These are phyloP conservation scores for Apeira syringaria DNA, from an alignment of 2,888 invertebrate species.

Conservation along the genomic window DNA sequence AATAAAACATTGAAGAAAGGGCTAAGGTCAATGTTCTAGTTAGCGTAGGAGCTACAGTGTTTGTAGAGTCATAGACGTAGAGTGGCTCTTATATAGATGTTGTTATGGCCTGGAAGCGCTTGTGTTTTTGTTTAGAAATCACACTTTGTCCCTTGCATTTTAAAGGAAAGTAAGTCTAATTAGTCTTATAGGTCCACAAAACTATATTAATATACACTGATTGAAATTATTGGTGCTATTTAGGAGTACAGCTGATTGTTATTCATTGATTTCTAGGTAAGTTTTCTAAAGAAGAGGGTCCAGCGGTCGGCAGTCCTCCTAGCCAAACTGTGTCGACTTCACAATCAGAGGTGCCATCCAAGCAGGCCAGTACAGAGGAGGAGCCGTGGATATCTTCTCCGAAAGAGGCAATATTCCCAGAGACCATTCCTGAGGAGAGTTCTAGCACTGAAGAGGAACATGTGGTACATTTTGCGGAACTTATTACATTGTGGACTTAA, in stretches of 20 bases:
- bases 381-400: conserved; percentile 94
- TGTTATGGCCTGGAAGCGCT: conserved; percentile 10
- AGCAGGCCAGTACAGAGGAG: conserved; percentile 83
- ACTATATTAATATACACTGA: neutral
- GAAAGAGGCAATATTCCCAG: conserved; percentile 94
- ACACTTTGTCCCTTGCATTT: conserved; percentile 1
- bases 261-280: conserved; percentile 51
- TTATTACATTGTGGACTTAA: no score
- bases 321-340: conserved; percentile 83
- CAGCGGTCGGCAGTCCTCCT: conserved; percentile 82
- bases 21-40: conserved; percentile 16
- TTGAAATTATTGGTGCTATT: no score
- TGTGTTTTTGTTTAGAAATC: conserved; percentile 12
- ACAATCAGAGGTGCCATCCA: conserved; percentile 80
- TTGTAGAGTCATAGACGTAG: conserved; percentile 17
- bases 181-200: conserved; percentile 2
- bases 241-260: neutral
- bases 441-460: conserved; percentile 96
- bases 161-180: conserved; percentile 11
- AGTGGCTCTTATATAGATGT: conserved; percentile 10
- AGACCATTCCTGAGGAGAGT: conserved; percentile 96
- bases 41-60: conserved; percentile 14
- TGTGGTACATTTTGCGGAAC: no score
- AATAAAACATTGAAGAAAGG: neutral
- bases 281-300: conserved; percentile 71